A percentile compares a stretch with the other conserved stretches of the same genome.
These are phyloP conservation scores for Sesia bembeciformis DNA, from an alignment of 2,888 invertebrate species.

Conservation along the genomic window DNA sequence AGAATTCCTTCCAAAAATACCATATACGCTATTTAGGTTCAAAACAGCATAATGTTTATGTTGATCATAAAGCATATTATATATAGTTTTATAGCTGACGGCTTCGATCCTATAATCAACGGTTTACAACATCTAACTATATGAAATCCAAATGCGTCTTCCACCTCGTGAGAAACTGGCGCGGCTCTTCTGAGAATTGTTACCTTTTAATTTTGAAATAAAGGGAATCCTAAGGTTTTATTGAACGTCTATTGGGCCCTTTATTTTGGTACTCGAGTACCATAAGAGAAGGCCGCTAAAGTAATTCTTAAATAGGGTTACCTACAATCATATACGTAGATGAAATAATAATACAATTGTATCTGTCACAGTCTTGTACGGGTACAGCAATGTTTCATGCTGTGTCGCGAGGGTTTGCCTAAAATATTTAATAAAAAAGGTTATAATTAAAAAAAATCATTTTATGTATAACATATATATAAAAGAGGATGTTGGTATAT, in stretches of 20 bases:
- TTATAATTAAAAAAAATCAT: too few relatives aligned
- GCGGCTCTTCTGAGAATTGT: slow-evolving; percentile 51
- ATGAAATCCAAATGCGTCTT: slow-evolving; percentile 45
- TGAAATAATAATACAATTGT: too few relatives aligned
- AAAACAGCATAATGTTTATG: slow-evolving; percentile 32
- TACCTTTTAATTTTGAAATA: slow-evolving; percentile 62
- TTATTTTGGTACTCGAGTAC: slow-evolving; percentile 20
- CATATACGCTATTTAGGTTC: background rate
- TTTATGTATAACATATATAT: too few relatives aligned
- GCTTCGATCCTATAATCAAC: slow-evolving; percentile 61
- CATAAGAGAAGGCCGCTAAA: slow-evolving; percentile 7
- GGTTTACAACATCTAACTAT: slow-evolving; percentile 62
- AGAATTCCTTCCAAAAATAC: background rate
- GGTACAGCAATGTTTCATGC: too few relatives aligned
- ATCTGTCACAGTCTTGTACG: too few relatives aligned
- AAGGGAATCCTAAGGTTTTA: slow-evolving; percentile 61
- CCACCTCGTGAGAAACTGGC: slow-evolving; percentile 51
- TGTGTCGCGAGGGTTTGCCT: too few relatives aligned
- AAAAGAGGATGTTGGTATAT: too few relatives aligned
- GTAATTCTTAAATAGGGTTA: background rate
- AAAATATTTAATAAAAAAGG: too few relatives aligned
- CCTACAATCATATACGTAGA: too few relatives aligned
- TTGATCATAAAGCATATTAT: slow-evolving; percentile 51
- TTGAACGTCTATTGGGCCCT: slow-evolving; percentile 51
- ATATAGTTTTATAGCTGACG: slow-evolving; percentile 51